Base-by-base conservation (phyloP, 2,113 vertebrate species). In the Pungitius pungitius region DNA sequence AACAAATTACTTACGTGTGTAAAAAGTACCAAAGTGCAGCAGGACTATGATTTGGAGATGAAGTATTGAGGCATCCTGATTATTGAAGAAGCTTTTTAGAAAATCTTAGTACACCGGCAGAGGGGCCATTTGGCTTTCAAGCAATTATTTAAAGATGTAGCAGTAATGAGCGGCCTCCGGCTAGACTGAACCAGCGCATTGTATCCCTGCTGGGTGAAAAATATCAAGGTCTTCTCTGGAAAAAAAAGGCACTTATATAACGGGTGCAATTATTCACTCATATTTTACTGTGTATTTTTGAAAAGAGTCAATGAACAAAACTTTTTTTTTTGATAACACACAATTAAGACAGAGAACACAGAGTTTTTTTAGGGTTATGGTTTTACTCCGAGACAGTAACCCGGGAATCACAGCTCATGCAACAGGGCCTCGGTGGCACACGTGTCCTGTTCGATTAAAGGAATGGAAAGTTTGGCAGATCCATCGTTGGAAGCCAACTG, bases 401-500 rank as follows among this genome's bases (percentile, higher is more conserved):
- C 58, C 27, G 66, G 45, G 66, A 24, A 75, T 75, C 82, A 56
- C 20, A 78, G 47, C 72, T 69, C 79, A 27, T 63, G 71, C 76
- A 60, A 37, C 51, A n/a, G 26, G 11, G 47, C 58, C 43, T 27
- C 26, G 14, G 35, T 42, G 57, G 49, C 71, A n/a, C 64, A 76
- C 43, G 74, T 63, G 69, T 76, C 65, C 49, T n/a, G 81, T 90
- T 90, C 90, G 89, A 91, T 92, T 92, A 91, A 88, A 91, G 86
- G 68, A 86, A 91, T 90, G 82, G 84, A 78, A 85, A 78, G 81
- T 88, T 85, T 84, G 84, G 80, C 73, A 68, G 76, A 13, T 66
- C 78, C 63, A 27, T 63, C 63, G 52, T 62, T 70, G 79, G 56
- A 65, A 81, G 90, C 91, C 85, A 91, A 92, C 72, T 77, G 68